Conservation (phyloP, 2,888 invertebrate species). For the Pegoplata infirma region DNA sequence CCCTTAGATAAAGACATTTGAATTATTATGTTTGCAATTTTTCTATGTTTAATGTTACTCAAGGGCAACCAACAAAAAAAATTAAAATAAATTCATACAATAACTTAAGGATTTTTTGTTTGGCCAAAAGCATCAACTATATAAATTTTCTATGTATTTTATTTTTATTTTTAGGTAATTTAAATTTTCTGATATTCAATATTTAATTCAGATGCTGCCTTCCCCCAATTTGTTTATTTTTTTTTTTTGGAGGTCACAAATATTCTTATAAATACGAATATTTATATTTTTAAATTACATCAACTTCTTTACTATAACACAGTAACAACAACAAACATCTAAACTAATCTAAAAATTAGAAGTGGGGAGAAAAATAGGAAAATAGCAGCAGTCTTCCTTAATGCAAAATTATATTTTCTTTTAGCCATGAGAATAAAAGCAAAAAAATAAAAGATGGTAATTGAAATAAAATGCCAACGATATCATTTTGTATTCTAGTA, state of each 20-base stretch:
- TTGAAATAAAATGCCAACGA: conserved; percentile 50
- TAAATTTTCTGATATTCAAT: no score
- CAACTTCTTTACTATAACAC: not conserved
- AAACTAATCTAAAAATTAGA: not conserved
- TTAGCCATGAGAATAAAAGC: conserved; percentile 4
- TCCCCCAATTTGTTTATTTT: not conserved
- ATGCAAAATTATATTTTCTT: conserved; percentile 24
- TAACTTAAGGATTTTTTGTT: conserved; percentile 18
- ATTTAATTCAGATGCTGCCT: not conserved
- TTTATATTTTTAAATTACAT: not conserved
- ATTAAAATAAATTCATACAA: not conserved
- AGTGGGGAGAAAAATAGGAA: not conserved
- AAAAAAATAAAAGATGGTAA: conserved; percentile 41
- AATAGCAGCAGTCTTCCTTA: not conserved
- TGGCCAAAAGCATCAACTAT: not conserved
- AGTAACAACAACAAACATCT: not conserved
- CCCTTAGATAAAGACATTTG: conserved; percentile 31
- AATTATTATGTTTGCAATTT: conserved; percentile 22
- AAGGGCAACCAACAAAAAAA: conserved; percentile 3
- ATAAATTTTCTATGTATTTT: not conserved
- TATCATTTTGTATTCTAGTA: conserved; percentile 27
- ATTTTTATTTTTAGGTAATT: no score
- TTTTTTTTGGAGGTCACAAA: not conserved
- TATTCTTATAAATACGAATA: no score
- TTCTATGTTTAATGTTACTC: conserved; percentile 23